A percentile compares a stretch with the other conserved stretches of the same genome.
Conservation (phyloP, 2,888 invertebrate species). For the Hydrotaea diabolus region DNA sequence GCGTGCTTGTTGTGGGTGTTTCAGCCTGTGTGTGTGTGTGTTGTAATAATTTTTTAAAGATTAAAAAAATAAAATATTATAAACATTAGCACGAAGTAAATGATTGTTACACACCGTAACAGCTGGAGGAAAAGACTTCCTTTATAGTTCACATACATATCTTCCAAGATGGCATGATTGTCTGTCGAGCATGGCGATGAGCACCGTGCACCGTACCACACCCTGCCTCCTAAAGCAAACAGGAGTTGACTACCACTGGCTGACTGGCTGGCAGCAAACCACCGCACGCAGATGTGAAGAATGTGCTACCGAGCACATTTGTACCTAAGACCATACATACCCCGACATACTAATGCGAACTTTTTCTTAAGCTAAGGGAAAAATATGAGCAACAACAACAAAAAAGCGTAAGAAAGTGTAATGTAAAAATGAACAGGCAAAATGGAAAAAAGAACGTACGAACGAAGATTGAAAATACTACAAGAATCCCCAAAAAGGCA, state of each 20-base stretch:
- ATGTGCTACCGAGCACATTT: slow-evolving; percentile 49
- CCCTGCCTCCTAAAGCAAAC: neutral
- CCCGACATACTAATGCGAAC: slow-evolving; percentile 13
- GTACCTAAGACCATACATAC: slow-evolving; percentile 10
- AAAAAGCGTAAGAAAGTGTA: slow-evolving; percentile 13
- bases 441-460: slow-evolving; percentile 5
- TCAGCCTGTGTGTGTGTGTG: slow-evolving; percentile 40
- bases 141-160: slow-evolving; percentile 54
- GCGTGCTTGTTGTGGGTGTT: slow-evolving; percentile 27
- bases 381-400: slow-evolving; percentile 24
- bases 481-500: slow-evolving; percentile 47
- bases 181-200: slow-evolving; percentile 24
- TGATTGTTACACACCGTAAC: slow-evolving; percentile 57
- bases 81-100: slow-evolving; percentile 57
- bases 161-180: slow-evolving; percentile 49
- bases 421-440: slow-evolving; percentile 24
- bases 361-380: slow-evolving; percentile 31
- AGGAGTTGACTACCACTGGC: too few relatives aligned
- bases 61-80: slow-evolving; percentile 60
- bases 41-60: slow-evolving; percentile 53
- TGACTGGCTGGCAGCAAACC: slow-evolving; percentile 7
- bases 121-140: slow-evolving; percentile 60
- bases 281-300: slow-evolving; percentile 63
- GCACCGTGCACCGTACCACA: neutral
- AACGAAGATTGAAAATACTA: slow-evolving; percentile 30